Percentiles rank a stretch among this genome's conserved stretches.
phyloP scores from a whole-genome alignment of 23 tunicate species.

The Halocynthia roretzi region DNA sequence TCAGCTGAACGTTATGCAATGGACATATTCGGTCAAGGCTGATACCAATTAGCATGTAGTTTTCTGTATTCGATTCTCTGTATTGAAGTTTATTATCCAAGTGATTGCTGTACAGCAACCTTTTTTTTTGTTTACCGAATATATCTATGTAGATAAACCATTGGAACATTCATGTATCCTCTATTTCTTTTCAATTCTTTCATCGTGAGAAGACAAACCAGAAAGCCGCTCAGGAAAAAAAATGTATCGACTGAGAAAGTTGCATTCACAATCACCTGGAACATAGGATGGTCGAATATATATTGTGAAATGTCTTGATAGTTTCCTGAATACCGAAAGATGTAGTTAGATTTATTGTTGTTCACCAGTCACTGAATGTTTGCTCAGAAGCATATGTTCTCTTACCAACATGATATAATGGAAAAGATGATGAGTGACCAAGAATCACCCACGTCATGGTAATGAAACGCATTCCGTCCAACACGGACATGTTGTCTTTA shows the following conservation, averaged over 20 bases:
- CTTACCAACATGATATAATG: constrained; percentile 20
- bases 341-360: no score
- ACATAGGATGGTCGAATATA: constrained; percentile 23
- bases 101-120: no score
- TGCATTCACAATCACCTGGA: constrained; percentile 57
- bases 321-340: constrained; percentile 6
- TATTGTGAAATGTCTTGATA: constrained; percentile 15
- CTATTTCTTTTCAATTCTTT: constrained; percentile 39
- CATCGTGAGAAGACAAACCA: constrained; percentile 66
- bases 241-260: constrained; percentile 84
- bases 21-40: no score
- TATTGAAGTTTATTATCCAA: no score
- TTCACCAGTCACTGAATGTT: no score
- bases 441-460: constrained; percentile 88
- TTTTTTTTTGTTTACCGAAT: constrained; percentile 27
- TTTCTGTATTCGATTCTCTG: no score
- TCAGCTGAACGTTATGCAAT: no score
- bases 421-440: constrained; percentile 60
- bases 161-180: constrained; percentile 56
- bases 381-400: neutral
- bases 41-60: no score
- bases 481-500: constrained; percentile 42
- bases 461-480: constrained; percentile 82
- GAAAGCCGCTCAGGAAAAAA: constrained; percentile 81
- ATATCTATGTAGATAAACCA: constrained; percentile 65